phyloP scores from a whole-genome alignment of 2,888 invertebrate genomes.

The Tiliacea aurago region DNA sequence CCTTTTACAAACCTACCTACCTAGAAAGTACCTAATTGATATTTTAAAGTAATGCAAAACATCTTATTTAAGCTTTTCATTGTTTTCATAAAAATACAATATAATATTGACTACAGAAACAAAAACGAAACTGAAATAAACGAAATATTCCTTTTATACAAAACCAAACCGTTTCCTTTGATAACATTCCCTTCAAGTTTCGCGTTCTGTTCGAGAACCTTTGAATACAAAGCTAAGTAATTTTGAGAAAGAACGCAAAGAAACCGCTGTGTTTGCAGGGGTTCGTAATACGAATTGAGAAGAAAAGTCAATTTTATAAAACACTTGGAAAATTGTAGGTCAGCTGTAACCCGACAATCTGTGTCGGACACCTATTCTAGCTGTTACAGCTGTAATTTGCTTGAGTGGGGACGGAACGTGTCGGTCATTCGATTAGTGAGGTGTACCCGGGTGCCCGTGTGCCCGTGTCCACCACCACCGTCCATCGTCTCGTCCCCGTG shows the following conservation, averaged over 20 bases:
- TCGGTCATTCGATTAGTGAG: conserved; percentile 70
- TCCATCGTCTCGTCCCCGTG: conserved; percentile 13
- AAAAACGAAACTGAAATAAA: conserved; percentile 54
- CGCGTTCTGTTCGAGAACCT: conserved; percentile 53
- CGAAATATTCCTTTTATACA: conserved; percentile 52
- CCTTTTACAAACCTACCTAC: no score
- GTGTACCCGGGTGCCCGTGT: conserved; percentile 11
- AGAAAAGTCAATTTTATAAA: conserved; percentile 63
- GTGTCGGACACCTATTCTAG: conserved; percentile 69
- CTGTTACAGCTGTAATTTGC: conserved; percentile 73
- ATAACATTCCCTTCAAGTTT: conserved; percentile 57
- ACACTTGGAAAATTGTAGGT: conserved; percentile 48
- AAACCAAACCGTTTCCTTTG: conserved; percentile 59
- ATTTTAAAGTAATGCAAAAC: neutral
- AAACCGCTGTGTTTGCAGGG: conserved; percentile 56
- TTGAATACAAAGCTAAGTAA: conserved; percentile 63
- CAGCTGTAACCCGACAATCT: conserved; percentile 67
- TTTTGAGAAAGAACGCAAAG: conserved; percentile 53
- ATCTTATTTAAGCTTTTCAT: conserved; percentile 7
- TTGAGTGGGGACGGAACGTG: conserved; percentile 69
- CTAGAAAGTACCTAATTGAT: neutral
- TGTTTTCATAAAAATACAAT: conserved; percentile 40
- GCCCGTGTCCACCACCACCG: conserved; percentile 27
- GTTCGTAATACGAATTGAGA: conserved; percentile 44
- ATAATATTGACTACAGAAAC: conserved; percentile 48